A percentile compares a stretch with the other conserved stretches of the same genome.
These are phyloP conservation scores for Anabacerthia variegaticeps DNA, from an alignment of 2,797 vertebrate genomes.

Conservation along the genomic window DNA sequence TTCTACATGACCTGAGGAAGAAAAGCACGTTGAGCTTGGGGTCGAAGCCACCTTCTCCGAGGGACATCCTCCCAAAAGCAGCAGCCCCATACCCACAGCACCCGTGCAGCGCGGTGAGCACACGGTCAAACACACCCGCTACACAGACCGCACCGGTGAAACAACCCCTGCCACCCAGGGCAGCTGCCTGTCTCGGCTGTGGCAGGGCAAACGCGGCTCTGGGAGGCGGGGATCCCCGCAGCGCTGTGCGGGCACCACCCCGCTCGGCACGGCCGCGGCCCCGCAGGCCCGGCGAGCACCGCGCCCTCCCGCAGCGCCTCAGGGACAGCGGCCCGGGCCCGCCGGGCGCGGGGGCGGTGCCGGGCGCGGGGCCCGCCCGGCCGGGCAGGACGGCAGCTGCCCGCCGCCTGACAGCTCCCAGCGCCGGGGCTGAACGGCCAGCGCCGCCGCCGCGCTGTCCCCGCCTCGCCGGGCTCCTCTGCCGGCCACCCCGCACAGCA, in stretches of 20 bases:
- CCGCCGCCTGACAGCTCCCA: not conserved
- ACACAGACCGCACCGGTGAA: not conserved
- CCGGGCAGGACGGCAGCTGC: not conserved
- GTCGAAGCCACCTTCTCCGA: slow-evolving; percentile 63
- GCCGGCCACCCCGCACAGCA: not conserved
- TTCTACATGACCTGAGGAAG: slow-evolving; percentile 83
- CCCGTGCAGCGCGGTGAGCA: not conserved
- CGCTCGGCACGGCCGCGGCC: fast-evolving
- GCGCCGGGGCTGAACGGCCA: not conserved
- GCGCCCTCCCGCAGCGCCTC: not conserved
- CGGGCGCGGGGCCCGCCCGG: not conserved
- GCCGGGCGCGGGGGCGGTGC: no score
- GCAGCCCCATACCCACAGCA: not conserved
- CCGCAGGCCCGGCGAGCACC: not conserved
- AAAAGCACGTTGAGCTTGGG: not conserved
- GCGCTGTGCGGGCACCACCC: not conserved
- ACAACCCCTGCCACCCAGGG: not conserved
- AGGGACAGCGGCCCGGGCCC: no score
- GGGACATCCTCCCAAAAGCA: not conserved
- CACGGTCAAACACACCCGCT: not conserved
- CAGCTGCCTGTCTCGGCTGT: not conserved
- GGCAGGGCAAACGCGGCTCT: not conserved
- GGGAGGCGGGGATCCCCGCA: not conserved
- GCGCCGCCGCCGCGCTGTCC: not conserved
- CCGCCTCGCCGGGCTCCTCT: not conserved